These are phyloP conservation scores for Periparus ater DNA, from an alignment of 2,797 vertebrate genomes.

Conservation along the genomic window DNA sequence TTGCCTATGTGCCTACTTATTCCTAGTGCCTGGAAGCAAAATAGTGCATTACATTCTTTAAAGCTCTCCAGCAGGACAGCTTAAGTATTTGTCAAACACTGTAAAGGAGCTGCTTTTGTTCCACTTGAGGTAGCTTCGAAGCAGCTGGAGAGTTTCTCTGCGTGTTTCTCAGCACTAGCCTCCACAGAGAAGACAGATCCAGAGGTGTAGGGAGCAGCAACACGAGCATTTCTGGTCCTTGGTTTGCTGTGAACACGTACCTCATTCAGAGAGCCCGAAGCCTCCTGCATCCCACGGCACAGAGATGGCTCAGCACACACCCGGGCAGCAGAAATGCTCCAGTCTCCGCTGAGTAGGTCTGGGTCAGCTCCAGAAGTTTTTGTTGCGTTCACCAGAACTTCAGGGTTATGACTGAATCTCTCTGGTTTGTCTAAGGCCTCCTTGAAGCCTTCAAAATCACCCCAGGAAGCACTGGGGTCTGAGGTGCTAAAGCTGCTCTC, in stretches of 20 bases:
- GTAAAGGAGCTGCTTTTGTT: not conserved
- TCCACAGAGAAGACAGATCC: not conserved
- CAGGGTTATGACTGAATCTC: not conserved
- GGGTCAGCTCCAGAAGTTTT: not conserved
- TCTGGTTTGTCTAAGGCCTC: conserved; percentile 33
- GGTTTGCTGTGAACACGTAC: conserved; percentile 26
- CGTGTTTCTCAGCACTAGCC: not conserved
- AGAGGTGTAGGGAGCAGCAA: not conserved
- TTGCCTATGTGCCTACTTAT: not conserved
- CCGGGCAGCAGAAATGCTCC: not conserved
- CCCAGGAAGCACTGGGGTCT: conserved; percentile 66
- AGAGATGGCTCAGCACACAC: not conserved
- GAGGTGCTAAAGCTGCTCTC: not conserved
- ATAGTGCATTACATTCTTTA: not conserved
- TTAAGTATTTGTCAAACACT: not conserved
- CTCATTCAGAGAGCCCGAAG: not conserved
- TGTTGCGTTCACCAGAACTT: not conserved
- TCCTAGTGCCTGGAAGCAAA: not conserved
- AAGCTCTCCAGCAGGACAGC: not conserved
- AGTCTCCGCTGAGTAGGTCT: accelerated
- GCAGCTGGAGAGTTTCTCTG: not conserved
- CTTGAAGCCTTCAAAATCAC: conserved; percentile 73
- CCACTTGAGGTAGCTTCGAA: not conserved
- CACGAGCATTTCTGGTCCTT: not conserved
- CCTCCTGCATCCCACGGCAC: not conserved